Evolutionary conservation across 2,797 vertebrate genomes (phyloP).

Genomic region (Rhyacichthys aspro): DNA sequence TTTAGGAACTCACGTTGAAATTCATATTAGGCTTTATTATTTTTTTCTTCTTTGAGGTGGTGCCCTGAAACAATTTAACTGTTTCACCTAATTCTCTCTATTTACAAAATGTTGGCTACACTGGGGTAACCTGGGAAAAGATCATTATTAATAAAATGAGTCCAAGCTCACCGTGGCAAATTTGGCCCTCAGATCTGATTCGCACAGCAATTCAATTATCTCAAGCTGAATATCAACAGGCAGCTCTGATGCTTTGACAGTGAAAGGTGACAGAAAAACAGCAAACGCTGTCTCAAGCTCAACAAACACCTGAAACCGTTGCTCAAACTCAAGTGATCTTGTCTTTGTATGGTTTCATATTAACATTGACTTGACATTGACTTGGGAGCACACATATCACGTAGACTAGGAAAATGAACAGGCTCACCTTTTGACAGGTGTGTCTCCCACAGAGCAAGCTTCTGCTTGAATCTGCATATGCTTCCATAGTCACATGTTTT

Average conservation of each 20-base stretch:
- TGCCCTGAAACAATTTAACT: too few species aligned
- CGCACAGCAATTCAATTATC: conserved; percentile 38
- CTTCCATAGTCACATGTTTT: conserved; percentile 19
- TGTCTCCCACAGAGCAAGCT: conserved; percentile 5
- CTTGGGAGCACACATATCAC: not conserved
- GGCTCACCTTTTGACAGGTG: conserved; percentile 5
- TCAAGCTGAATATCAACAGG: conserved; percentile 36
- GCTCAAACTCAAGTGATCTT: conserved; percentile 21
- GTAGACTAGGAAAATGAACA: conserved; percentile 10
- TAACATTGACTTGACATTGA: too few species aligned
- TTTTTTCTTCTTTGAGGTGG: too few species aligned
- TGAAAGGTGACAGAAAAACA: not conserved
- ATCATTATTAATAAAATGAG: not conserved
- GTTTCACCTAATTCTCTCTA: too few species aligned
- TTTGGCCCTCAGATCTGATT: conserved; percentile 12
- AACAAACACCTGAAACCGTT: not conserved
- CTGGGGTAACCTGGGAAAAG: not conserved
- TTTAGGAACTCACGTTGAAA: too few species aligned
- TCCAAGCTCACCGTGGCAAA: conserved; percentile 14
- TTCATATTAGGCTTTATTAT: too few species aligned
- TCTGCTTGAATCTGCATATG: conserved; percentile 20
- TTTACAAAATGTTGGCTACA: too few species aligned
- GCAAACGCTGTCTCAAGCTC: not conserved
- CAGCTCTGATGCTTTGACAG: not conserved
- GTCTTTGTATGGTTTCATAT: not conserved